A percentile compares a stretch with the other conserved stretches of the same genome.
phyloP scores from a whole-genome alignment of 2,888 invertebrate genomes.

The Protodeltote pygarga region DNA sequence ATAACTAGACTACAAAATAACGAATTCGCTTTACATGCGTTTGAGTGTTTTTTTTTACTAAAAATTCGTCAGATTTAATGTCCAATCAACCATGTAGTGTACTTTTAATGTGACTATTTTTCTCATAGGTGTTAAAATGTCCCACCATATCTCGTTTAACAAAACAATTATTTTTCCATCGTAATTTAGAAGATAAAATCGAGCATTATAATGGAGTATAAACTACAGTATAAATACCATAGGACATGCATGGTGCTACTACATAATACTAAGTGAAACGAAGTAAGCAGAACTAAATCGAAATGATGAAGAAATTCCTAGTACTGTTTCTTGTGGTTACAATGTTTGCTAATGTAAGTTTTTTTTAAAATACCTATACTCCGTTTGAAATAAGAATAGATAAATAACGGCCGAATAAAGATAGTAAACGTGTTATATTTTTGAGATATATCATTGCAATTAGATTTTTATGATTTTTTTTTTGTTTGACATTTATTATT shows the following conservation, averaged over 20 bases:
- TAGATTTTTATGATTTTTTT: too few relatives aligned
- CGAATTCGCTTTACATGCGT: too few relatives aligned
- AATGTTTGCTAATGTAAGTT: conserved; percentile 55
- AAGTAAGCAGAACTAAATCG: conserved; percentile 3
- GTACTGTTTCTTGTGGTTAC: conserved; percentile 46
- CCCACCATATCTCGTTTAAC: conserved; percentile 21
- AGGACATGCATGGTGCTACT: not conserved
- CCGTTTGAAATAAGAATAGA: too few relatives aligned
- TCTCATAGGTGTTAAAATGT: too few relatives aligned
- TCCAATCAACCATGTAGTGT: too few relatives aligned
- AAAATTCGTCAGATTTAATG: not conserved
- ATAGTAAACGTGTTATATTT: too few relatives aligned
- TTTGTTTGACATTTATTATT: too few relatives aligned
- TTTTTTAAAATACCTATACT: conserved; percentile 2
- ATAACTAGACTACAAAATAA: too few relatives aligned
- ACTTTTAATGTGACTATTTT: too few relatives aligned
- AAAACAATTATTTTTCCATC: conserved; percentile 48
- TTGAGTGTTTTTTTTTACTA: not conserved
- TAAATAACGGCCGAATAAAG: too few relatives aligned
- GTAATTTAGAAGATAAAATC: conserved; percentile 39
- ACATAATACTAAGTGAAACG: not conserved
- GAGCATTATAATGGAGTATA: conserved; percentile 3
- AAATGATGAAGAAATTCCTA: conserved; percentile 50
- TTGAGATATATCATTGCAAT: too few relatives aligned
- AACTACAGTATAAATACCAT: conserved; percentile 19